Evolutionary conservation across 1,140 invertebrate species (phyloP).

Genomic region (Caenorhabditis tropicalis): DNA sequence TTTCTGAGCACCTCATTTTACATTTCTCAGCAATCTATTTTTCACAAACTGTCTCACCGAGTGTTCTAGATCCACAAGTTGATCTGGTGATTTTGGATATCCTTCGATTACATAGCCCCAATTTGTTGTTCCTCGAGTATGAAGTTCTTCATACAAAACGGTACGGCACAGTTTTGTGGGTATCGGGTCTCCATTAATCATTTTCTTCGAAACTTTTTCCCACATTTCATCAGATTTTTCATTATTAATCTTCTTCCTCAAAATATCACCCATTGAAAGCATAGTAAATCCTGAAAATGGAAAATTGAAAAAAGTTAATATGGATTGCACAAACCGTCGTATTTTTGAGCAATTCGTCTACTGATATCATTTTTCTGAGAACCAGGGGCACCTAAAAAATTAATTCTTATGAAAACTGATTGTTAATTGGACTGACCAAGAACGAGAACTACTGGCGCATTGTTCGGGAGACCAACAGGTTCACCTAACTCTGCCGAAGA

Average conservation of each 20-base stretch:
- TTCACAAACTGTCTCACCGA: too few species aligned
- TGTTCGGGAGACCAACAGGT: slow-evolving; percentile 62
- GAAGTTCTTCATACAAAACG: slow-evolving; percentile 66
- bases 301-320: not conserved
- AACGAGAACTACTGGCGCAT: slow-evolving; percentile 68
- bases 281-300: slow-evolving; percentile 57
- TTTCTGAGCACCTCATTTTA: too few species aligned
- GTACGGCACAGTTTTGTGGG: slow-evolving; percentile 70
- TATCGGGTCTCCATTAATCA: slow-evolving; percentile 66
- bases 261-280: slow-evolving; percentile 67
- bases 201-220: slow-evolving; percentile 66
- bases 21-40: too few species aligned
- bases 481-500: not conserved
- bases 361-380: slow-evolving; percentile 66
- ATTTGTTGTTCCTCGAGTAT: slow-evolving; percentile 56
- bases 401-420: not conserved
- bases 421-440: slow-evolving; percentile 58
- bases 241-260: slow-evolving; percentile 65
- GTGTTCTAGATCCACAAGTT: slow-evolving; percentile 66
- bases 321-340: slow-evolving; percentile 60
- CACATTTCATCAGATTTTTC: slow-evolving; percentile 68
- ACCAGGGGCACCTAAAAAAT: slow-evolving; percentile 64
- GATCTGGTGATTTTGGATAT: slow-evolving; percentile 66
- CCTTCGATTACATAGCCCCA: slow-evolving; percentile 71
- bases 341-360: slow-evolving; percentile 66